phyloP scores from a whole-genome alignment of 2,113 vertebrate genomes.

The Solenodon paradoxus region DNA sequence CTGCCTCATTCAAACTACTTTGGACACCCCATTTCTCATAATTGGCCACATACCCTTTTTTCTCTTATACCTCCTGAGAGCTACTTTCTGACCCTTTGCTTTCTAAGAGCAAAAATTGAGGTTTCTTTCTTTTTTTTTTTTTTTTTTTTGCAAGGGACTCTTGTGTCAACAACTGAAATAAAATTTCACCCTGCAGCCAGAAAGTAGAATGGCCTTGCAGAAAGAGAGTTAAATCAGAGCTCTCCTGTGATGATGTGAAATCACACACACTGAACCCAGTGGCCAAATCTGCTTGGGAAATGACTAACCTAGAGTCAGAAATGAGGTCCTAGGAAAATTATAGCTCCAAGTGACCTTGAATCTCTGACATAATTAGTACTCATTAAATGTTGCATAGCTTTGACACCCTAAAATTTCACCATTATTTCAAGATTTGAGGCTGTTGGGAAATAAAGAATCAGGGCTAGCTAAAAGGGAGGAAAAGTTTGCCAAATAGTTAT shows the following conservation, averaged over 20 bases:
- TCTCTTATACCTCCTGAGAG: neutral
- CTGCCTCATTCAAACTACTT: neutral
- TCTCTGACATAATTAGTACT: neutral
- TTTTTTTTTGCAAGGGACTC: neutral
- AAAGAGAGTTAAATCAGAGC: neutral
- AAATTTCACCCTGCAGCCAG: neutral
- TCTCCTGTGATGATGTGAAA: neutral
- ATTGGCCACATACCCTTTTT: neutral
- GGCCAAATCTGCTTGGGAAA: neutral
- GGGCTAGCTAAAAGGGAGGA: neutral
- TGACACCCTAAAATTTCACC: neutral
- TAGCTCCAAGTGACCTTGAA: neutral
- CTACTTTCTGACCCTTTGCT: neutral
- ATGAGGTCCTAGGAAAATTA: neutral
- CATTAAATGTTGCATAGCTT: neutral
- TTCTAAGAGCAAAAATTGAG: neutral
- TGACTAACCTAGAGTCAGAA: neutral
- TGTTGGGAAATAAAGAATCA: neutral
- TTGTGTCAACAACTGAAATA: neutral
- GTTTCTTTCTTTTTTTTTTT: neutral
- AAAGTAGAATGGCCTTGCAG: neutral
- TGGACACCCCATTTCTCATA: neutral
- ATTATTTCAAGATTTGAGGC: neutral
- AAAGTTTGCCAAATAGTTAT: constrained; percentile 33
- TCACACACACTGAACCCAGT: neutral